Percentiles rank a stretch among this genome's conserved stretches.
phyloP scores from a whole-genome alignment of 1,140 invertebrate species.

The Agraylea sexmaculata region DNA sequence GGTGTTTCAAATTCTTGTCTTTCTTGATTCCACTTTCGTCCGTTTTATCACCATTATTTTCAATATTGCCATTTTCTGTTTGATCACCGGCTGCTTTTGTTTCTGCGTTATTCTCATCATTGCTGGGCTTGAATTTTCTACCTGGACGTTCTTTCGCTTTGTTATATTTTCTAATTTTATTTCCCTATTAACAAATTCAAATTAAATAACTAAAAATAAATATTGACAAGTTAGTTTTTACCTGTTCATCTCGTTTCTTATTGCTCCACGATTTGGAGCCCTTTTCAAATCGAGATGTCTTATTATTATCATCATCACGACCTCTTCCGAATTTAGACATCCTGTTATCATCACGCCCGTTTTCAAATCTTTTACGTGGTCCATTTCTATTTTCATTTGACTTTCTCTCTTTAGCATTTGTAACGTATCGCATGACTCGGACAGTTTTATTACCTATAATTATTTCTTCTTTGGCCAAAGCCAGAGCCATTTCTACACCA shows the following conservation, averaged over 20 bases:
- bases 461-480: slow-evolving; percentile 41
- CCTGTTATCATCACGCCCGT: slow-evolving; percentile 3
- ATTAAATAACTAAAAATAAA: background rate
- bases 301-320: slow-evolving; percentile 1
- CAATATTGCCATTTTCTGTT: background rate
- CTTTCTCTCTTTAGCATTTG: slow-evolving; percentile 7
- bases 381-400: slow-evolving; percentile 4
- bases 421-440: slow-evolving; percentile 30
- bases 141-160: background rate
- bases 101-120: slow-evolving; percentile 3
- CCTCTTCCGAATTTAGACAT: slow-evolving; percentile 9
- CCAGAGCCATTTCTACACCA: slow-evolving; percentile 48
- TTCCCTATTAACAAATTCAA: slow-evolving; percentile 14
- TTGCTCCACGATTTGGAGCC: background rate
- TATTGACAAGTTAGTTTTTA: slow-evolving; percentile 2
- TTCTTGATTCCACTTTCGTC: slow-evolving; percentile 11
- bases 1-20: slow-evolving; percentile 4
- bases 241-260: slow-evolving; percentile 18
- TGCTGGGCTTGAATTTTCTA: slow-evolving; percentile 5
- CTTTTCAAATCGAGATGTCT: background rate
- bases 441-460: slow-evolving; percentile 36
- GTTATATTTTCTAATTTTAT: slow-evolving; percentile 19
- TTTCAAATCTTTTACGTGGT: no score
- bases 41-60: background rate
- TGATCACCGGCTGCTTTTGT: background rate